Conservation (phyloP, 2,797 vertebrate species). For the Nyctalus aviator region DNA sequence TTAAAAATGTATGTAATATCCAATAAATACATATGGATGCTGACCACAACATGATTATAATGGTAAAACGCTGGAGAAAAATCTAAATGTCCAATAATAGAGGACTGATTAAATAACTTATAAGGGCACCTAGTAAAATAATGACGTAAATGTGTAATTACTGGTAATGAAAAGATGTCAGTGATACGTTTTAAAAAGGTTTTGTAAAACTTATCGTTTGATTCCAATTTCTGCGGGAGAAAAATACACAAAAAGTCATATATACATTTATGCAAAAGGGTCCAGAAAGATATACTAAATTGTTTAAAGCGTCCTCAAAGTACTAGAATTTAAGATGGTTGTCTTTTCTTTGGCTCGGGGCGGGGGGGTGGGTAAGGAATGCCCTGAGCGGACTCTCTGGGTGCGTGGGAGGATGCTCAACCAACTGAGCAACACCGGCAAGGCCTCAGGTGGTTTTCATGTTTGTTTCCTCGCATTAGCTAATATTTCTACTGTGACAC, state of each 20-base stretch:
- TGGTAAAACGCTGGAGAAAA: conserved; percentile 41
- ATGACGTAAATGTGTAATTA: background rate
- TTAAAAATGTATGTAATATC: conserved; percentile 49
- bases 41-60: conserved; percentile 20
- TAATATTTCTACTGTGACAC: conserved; percentile 41
- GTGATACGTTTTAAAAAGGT: background rate
- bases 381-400: no score
- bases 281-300: conserved; percentile 31
- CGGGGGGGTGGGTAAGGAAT: no score
- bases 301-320: conserved; percentile 38
- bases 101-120: conserved; percentile 31
- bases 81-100: conserved; percentile 2
- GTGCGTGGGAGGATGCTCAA: no score
- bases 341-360: no score
- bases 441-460: conserved; percentile 1
- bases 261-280: background rate
- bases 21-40: conserved; percentile 1
- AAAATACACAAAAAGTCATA: background rate
- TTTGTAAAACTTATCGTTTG: background rate
- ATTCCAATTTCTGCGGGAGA: background rate
- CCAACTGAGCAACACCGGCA: no score
- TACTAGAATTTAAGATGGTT: background rate
- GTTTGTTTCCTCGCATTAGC: background rate
- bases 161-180: conserved; percentile 30
- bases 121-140: background rate